Base-by-base conservation (phyloP, 2,888 invertebrate genomes). In the Tyria jacobaeae region DNA sequence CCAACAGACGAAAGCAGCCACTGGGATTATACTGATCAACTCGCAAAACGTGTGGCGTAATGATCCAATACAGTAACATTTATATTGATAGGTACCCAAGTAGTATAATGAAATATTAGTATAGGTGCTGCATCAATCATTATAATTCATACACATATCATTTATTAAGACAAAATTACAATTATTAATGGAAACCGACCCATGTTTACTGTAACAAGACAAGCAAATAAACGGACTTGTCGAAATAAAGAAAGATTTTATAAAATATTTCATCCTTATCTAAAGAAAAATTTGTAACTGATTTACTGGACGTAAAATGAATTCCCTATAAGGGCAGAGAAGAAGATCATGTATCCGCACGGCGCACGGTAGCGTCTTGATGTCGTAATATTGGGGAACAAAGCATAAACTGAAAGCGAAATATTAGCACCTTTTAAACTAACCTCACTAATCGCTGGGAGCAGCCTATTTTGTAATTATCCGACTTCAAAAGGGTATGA, bases 271-370 rank as follows among this genome's bases (percentile, higher is more conserved):
- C 56, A 52, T 39, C 58, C 55, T 34, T 51, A 61, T 71, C 71
- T 63, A 62, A 71, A 71, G 69, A 66, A 73, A 15, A 70, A 73
- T 66, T 67, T 67, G 75, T 64, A 73, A 69, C 60, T 71, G 73
- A 73, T 75, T 68, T 70, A 69, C 60, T 64, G 68, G 72, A 73
- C 74, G 73, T 80, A 74, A 79, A 80, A 80, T 81, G 79, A 77
- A 79, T 78, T 76, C 71, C 80, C 63, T 79, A 76, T 72, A 83
- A 76, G 81, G 83, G 56, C 75, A 80, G 57, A 67, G 69, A 71
- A 79, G 78, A 79, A 68, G 76, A 75, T 78, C 78, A 62, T 64
- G 74, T 74, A 70, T 74, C 75, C 71, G 67, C 64, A 74, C 80
- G 73, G 80, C 71, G 67, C 64, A 74, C 80, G 73, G 80, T 81